A percentile compares a stretch with the other conserved stretches of the same genome.
Evolutionary conservation across 2,888 invertebrate genomes (phyloP).

Genomic region (Clunio marinus): DNA sequence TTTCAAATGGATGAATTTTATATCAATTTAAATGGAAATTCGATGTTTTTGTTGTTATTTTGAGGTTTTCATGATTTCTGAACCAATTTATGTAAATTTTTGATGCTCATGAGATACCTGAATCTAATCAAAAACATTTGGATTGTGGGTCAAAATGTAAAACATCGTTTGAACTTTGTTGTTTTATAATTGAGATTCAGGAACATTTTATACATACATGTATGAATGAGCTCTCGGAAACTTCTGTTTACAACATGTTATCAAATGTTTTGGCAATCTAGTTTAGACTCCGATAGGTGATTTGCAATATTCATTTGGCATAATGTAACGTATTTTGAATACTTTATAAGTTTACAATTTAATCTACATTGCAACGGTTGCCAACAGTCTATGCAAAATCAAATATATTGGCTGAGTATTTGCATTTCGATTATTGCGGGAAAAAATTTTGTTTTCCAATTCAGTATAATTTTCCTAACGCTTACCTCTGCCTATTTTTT

Average conservation of each 20-base stretch:
- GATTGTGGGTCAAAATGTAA: too few relatives aligned
- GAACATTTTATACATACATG: too few relatives aligned
- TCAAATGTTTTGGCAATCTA: not conserved
- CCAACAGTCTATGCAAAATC: not conserved
- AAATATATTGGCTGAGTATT: slow-evolving; percentile 6
- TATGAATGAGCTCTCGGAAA: too few relatives aligned
- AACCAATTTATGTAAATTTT: too few relatives aligned
- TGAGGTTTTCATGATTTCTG: not conserved
- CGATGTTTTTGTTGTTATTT: not conserved
- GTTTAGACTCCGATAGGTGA: not conserved
- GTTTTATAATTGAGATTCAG: too few relatives aligned
- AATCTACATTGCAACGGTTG: not conserved
- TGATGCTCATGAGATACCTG: too few relatives aligned
- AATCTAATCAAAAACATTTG: too few relatives aligned
- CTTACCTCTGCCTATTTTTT: not conserved
- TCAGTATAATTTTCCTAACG: too few relatives aligned
- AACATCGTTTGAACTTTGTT: too few relatives aligned
- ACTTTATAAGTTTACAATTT: slow-evolving; percentile 12
- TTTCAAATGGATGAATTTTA: not conserved
- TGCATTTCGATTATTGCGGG: not conserved
- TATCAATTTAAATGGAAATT: slow-evolving; percentile 11
- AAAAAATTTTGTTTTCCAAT: too few relatives aligned
- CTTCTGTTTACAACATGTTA: not conserved
- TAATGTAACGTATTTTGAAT: slow-evolving; percentile 4
- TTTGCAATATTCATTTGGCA: too few relatives aligned